phyloP scores from a whole-genome alignment of 1,140 invertebrate species.

The Drosophila sp. region DNA sequence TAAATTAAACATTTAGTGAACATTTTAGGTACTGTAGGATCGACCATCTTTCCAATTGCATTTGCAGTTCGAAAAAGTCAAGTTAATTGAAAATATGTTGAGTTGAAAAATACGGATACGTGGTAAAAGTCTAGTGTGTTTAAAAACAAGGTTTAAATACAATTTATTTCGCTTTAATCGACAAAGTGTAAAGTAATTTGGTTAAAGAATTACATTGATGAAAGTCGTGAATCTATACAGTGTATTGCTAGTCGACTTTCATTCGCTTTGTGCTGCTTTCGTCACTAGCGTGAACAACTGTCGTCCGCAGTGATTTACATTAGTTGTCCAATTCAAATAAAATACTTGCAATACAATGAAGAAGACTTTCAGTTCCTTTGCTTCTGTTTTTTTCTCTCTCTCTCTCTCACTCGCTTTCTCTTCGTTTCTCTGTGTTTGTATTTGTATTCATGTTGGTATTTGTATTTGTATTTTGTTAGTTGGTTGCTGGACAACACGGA shows the following conservation, averaged over 20 bases:
- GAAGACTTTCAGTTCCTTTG: background rate
- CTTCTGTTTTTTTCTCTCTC: background rate
- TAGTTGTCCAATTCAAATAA: slow-evolving; percentile 53
- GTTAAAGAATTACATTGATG: too few species aligned
- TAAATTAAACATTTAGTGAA: slow-evolving; percentile 10
- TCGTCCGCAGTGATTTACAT: too few species aligned
- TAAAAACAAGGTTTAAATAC: too few species aligned
- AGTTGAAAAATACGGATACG: too few species aligned
- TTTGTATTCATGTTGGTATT: slow-evolving; percentile 8
- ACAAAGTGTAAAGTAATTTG: too few species aligned
- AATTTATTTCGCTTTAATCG: too few species aligned
- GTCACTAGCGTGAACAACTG: too few species aligned
- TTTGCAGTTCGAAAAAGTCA: slow-evolving; percentile 36
- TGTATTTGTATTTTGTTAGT: slow-evolving; percentile 39
- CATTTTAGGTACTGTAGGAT: background rate
- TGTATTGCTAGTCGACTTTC: too few species aligned
- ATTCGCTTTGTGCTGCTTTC: too few species aligned
- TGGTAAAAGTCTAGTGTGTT: too few species aligned
- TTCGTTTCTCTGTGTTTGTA: slow-evolving; percentile 16
- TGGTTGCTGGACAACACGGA: slow-evolving; percentile 17
- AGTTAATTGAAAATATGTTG: slow-evolving; percentile 43
- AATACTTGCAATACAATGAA: slow-evolving; percentile 49
- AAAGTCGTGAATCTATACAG: too few species aligned
- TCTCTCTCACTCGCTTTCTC: background rate
- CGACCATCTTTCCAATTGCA: background rate